Conservation (phyloP, 2,797 vertebrate genomes). For the Carcharodon carcharias region DNA sequence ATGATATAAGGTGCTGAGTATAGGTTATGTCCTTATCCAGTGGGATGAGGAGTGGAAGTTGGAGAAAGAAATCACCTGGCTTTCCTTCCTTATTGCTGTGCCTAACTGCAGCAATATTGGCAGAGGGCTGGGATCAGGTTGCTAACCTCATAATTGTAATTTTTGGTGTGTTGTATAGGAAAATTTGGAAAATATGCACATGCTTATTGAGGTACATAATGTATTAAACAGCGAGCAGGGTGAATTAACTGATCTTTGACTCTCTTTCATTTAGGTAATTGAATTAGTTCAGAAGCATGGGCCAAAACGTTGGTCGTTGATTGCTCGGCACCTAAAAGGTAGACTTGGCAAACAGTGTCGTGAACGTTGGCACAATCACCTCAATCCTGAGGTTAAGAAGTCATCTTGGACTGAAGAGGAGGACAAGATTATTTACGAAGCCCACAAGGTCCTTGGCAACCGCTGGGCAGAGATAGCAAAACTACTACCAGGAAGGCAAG, state of each 20-base stretch:
- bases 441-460: constrained; percentile 86
- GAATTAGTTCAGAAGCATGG: constrained; percentile 88
- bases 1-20: background rate
- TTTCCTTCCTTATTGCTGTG: background rate
- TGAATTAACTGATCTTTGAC: background rate
- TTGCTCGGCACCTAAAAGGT: constrained; percentile 92
- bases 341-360: constrained; percentile 92
- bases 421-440: constrained; percentile 90
- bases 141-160: background rate
- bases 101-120: background rate
- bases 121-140: background rate
- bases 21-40: background rate
- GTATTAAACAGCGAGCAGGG: background rate
- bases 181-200: background rate
- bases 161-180: background rate
- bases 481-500: constrained; percentile 86
- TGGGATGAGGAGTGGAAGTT: background rate
- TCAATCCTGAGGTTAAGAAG: constrained; percentile 95
- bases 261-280: constrained; percentile 69
- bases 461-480: constrained; percentile 98
- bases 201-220: background rate
- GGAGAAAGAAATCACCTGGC: background rate
- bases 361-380: constrained; percentile 97
- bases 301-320: constrained; percentile 90
- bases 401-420: constrained; percentile 94